phyloP scores from a whole-genome alignment of 1,140 invertebrate species.

The Drosophila paulistorum region DNA sequence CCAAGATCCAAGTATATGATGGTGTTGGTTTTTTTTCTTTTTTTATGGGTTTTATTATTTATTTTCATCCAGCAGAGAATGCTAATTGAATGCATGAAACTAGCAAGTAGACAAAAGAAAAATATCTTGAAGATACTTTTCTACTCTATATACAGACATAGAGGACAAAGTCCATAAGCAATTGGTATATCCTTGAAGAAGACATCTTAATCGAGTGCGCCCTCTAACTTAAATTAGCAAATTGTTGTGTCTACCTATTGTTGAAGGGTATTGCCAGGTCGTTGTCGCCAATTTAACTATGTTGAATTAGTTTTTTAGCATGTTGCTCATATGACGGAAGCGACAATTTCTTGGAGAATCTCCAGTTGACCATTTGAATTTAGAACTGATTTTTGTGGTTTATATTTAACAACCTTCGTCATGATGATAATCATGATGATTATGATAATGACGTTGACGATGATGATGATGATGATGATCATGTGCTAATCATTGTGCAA shows the following conservation, averaged over 20 bases:
- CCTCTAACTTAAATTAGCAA: too few relatives aligned
- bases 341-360: neutral
- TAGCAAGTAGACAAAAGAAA: neutral
- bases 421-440: neutral
- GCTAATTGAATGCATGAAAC: conserved; percentile 3
- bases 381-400: conserved; percentile 1
- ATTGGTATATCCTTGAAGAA: neutral
- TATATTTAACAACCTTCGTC: conserved; percentile 20
- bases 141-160: neutral
- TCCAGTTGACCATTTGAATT: neutral
- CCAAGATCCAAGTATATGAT: neutral
- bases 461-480: neutral
- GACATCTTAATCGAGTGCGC: neutral
- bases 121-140: neutral
- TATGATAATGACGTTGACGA: neutral
- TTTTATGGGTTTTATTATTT: conserved; percentile 3
- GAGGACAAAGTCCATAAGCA: neutral
- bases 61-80: conserved; percentile 10
- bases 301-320: neutral
- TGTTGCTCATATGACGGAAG: conserved; percentile 3
- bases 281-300: neutral
- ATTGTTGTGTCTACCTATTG: too few relatives aligned
- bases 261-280: too few relatives aligned
- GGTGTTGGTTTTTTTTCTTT: neutral
- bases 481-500: conserved; percentile 64